Base-by-base conservation (phyloP, 2,113 vertebrate species). In the Craseonycteris thonglongyai region DNA sequence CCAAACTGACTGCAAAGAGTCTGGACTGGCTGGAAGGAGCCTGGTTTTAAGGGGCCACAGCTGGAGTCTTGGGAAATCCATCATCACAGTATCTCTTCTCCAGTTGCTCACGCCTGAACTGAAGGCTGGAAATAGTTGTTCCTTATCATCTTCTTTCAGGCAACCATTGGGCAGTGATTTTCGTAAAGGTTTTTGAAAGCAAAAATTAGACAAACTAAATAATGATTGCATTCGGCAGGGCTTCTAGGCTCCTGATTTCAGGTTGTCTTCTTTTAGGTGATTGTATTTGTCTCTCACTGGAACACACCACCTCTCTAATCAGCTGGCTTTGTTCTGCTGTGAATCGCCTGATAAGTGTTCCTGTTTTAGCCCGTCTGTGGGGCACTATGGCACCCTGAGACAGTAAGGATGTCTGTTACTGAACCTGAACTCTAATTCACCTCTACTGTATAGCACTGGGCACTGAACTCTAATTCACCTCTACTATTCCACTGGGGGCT, bases 171-270 rank as follows among this genome's bases (percentile, higher is more conserved):
- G 45, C 61, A 75, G 35, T 38, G 33, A 42, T 94, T 72, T 69
- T 61, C 40, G 59, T 78, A 87, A 78, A 65, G n/a, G 4, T 68
- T 83, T 92, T 84, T 54, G 71, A 84, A 95, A 72, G 45, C n/a
- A 90, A 78, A 94, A 76, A 69, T 18, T 66, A 61, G n/a, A 47
- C 66, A 90, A 84, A 61, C 28, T 38, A 65, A 88, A 42, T 75
- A 30, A 40, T n/a, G 28, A 40, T 80, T 68, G 4, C 87, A 58
- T 40, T 28, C 28, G 72, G 61, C 38, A 38, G 33, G 11, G 28
- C 71, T 74, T 54, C 79, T 54, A n/a, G 80, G 24, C 30, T 58
- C 18, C 87, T 58, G 59, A 65, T 76, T 92, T 90, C 54, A 69
- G 35, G 45, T 38, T 71, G 76, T 26, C 51, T 72, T 47, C 49